Evolutionary conservation across 2,113 vertebrate species (phyloP), one percentile per base, ranked within the genome.

Genomic region (Ailuropoda melanoleuca): DNA sequence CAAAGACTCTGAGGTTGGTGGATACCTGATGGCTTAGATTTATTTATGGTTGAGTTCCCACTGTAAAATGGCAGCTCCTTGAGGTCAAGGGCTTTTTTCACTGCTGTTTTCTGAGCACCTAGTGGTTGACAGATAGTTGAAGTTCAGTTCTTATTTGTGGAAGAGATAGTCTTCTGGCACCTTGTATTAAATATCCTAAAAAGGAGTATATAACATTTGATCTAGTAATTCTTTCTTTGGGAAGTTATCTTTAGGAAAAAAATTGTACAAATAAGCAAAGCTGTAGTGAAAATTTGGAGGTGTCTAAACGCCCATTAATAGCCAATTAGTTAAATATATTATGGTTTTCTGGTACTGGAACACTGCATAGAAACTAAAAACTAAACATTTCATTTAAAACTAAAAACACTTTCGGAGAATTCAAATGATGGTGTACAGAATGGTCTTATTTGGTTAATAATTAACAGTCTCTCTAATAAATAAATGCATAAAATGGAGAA

Each of bases 201-300:
- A 70, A 78, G 86, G 3, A 62, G 37, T 68, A 58, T 11, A 48
- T 56, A 68, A 55, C n/a, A 46, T 93, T 84, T 90, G n/a, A 83
- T 93, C 10, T 77, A 70, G 8, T 86, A 62, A 68, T 97, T 94
- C 48, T 96, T 95, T 75, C n/a, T 78, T 95, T 95, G 56, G 46
- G n/a, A 55, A 74, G 68, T 88, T 95, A 55, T 88, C 56, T 81
- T 92, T 50, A 85, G 83, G 46, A 24, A 87, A 93, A 68, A 86
- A 96, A 66, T 39, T 83, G 10, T 93, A 81, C 4, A 93, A 24
- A 46, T 37, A 86, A 85, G 39, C 24, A 97, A 11, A 96, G 12
- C 7, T 82, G 4, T 60, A 68, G 78, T 48, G 14, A 86, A 95
- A 86, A 92, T 75, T 80, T 89, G 50, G 81, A 95, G 17, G 9